Conservation (phyloP, 2,888 invertebrate genomes). For the Amiota mariae region DNA sequence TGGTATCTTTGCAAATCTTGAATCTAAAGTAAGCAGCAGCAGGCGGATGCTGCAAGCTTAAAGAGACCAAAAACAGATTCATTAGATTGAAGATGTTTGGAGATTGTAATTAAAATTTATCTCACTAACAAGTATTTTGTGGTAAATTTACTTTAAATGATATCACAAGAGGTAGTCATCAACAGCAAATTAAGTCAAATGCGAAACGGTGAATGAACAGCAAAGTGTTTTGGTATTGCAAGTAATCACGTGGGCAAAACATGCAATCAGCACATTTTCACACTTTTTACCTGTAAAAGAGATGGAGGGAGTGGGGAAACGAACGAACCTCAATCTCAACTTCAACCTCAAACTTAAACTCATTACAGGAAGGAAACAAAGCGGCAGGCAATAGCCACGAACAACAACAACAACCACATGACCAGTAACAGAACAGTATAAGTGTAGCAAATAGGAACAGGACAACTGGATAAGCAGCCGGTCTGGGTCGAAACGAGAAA, state of each 20-base stretch:
- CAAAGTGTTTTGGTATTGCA: neutral
- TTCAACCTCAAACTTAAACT: too few species aligned
- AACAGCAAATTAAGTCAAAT: conserved; percentile 28
- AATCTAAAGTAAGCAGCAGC: too few species aligned
- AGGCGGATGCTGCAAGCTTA: too few species aligned
- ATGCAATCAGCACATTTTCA: conserved; percentile 30
- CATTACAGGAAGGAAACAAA: neutral
- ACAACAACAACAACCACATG: neutral
- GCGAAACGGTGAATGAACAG: neutral
- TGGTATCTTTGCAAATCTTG: too few species aligned
- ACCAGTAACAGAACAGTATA: neutral
- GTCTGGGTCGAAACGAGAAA: neutral
- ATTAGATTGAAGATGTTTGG: neutral
- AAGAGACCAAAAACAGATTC: too few species aligned
- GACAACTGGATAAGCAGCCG: neutral
- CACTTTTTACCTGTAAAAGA: conserved; percentile 2
- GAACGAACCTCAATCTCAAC: too few species aligned
- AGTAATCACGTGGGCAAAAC: conserved; percentile 1
- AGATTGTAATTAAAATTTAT: conserved; percentile 26
- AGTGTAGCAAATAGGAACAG: neutral
- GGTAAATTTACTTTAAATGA: conserved; percentile 23
- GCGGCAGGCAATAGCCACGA: neutral
- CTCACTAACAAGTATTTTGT: conserved; percentile 1
- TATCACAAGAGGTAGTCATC: conserved; percentile 22
- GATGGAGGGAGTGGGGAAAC: neutral